phyloP scores from a whole-genome alignment of 35 echinoderm and acorn worm genomes.

The Heliocidaris tuberculata region DNA sequence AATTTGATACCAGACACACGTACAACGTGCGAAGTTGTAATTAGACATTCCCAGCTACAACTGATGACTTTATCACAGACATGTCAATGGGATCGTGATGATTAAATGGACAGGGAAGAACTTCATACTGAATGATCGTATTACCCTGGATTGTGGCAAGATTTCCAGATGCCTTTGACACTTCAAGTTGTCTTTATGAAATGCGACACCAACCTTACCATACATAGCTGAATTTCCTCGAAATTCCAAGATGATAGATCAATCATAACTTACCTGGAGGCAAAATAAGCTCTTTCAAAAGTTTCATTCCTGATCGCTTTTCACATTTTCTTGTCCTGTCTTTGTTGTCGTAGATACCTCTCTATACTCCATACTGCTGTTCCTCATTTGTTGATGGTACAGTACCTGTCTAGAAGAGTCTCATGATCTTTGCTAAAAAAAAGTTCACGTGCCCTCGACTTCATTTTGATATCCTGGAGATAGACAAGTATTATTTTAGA shows the following conservation, averaged over 20 bases:
- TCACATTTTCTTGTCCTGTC: neutral
- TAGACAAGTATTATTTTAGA: neutral
- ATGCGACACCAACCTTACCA: neutral
- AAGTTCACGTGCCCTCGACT: neutral
- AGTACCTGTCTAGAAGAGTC: neutral
- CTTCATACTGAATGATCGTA: neutral
- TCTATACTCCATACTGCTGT: neutral
- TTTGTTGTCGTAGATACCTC: too few relatives aligned
- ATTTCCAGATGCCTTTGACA: neutral
- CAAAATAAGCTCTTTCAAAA: neutral
- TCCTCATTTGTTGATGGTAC: neutral
- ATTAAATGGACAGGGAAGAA: neutral
- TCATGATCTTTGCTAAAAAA: neutral
- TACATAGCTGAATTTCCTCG: neutral
- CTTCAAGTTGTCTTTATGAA: neutral
- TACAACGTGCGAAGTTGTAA: neutral
- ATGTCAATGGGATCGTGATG: neutral
- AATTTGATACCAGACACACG: neutral
- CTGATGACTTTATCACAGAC: neutral
- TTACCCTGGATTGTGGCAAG: neutral
- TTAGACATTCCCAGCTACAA: neutral
- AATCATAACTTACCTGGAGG: neutral
- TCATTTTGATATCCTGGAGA: neutral
- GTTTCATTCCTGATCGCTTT: neutral
- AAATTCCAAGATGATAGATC: neutral